These are phyloP conservation scores for Maccullochella peelii DNA, from an alignment of 2,113 vertebrate species.

Conservation along the genomic window DNA sequence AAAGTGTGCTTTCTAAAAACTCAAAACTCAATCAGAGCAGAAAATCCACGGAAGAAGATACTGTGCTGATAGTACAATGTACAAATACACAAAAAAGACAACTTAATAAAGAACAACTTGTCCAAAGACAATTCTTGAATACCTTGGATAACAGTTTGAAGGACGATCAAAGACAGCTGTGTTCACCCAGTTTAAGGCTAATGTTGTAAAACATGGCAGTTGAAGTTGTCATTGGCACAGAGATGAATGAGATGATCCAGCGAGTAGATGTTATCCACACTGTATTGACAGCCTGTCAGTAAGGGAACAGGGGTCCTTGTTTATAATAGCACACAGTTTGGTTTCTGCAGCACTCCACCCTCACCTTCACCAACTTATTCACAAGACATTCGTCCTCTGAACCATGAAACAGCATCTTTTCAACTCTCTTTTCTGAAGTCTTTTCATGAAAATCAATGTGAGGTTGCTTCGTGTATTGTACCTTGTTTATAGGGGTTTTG, in stretches of 20 bases:
- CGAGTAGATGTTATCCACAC: neutral
- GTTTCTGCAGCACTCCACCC: neutral
- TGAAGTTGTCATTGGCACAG: neutral
- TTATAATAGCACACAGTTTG: slow-evolving; percentile 10
- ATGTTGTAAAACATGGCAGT: neutral
- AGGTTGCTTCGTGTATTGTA: slow-evolving; percentile 7
- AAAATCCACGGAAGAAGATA: neutral
- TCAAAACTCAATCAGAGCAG: neutral
- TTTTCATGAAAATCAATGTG: slow-evolving; percentile 28
- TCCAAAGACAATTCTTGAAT: slow-evolving; percentile 18
- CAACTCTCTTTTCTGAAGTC: slow-evolving; percentile 21
- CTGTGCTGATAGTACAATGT: neutral
- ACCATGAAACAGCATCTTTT: slow-evolving; percentile 8
- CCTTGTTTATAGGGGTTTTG: slow-evolving; percentile 6
- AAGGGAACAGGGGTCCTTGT: slow-evolving; percentile 18
- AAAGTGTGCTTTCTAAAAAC: neutral
- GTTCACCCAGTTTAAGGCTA: slow-evolving; percentile 14
- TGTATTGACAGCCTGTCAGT: slow-evolving; percentile 4
- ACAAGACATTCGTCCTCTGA: slow-evolving; percentile 35
- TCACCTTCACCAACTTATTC: slow-evolving; percentile 35
- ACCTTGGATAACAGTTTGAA: slow-evolving; percentile 15
- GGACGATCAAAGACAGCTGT: slow-evolving; percentile 16
- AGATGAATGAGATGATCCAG: slow-evolving; percentile 22
- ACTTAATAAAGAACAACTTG: slow-evolving; percentile 5
- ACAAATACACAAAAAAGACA: neutral